A percentile compares a stretch with the other conserved stretches of the same genome.
phyloP scores from a whole-genome alignment of 2,888 invertebrate species.

The Erebia aethiops region DNA sequence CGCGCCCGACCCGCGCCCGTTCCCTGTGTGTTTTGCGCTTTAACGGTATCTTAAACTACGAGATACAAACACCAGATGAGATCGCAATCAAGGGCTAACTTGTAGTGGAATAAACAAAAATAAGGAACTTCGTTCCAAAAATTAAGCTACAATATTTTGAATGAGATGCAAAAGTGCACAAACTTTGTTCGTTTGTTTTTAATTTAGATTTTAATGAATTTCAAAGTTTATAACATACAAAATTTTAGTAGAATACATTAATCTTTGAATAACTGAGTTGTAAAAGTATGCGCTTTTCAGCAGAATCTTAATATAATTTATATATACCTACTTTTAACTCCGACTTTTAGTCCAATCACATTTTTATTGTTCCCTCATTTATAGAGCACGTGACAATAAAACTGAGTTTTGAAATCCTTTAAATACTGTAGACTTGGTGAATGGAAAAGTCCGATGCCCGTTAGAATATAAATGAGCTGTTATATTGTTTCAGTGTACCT shows the following conservation, averaged over 20 bases:
- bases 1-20: too few relatives aligned
- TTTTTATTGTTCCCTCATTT: slow-evolving; percentile 11
- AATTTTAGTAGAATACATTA: neutral
- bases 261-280: neutral
- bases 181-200: too few relatives aligned
- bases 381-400: slow-evolving; percentile 14
- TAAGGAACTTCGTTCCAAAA: too few relatives aligned
- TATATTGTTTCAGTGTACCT: slow-evolving; percentile 1
- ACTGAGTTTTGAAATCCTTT: slow-evolving; percentile 13
- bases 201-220: too few relatives aligned
- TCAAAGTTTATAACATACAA: neutral
- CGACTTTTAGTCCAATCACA: slow-evolving; percentile 10
- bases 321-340: neutral
- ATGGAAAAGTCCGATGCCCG: slow-evolving; percentile 11
- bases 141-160: too few relatives aligned
- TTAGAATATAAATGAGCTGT: slow-evolving; percentile 10
- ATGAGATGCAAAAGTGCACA: too few relatives aligned
- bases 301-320: neutral
- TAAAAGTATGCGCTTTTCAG: neutral
- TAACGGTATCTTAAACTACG: neutral
- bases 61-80: too few relatives aligned
- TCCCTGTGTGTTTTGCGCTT: too few relatives aligned
- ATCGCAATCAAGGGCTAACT: too few relatives aligned
- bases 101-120: too few relatives aligned
- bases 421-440: slow-evolving; percentile 5